A percentile compares a stretch with the other conserved stretches of the same genome.
Evolutionary conservation across 2,113 vertebrate species (phyloP).

Genomic region (Strigops habroptila): DNA sequence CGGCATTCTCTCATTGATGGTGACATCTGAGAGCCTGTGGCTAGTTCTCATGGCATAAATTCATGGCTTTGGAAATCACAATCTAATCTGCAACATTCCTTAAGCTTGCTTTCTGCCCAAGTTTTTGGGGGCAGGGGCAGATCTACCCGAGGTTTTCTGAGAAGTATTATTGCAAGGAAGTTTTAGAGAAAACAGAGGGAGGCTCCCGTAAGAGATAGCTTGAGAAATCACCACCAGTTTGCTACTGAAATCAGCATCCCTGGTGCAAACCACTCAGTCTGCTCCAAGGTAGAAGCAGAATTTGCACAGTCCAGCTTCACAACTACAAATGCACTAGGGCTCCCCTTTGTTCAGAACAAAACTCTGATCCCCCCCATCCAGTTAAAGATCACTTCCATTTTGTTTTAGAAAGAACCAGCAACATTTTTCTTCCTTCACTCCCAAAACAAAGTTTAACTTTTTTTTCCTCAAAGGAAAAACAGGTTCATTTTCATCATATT

Average conservation of each 20-base stretch:
- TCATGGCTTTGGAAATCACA: not conserved
- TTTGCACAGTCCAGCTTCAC: fast-evolving
- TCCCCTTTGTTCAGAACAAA: not conserved
- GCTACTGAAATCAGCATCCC: not conserved
- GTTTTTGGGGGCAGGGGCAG: not conserved
- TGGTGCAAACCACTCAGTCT: fast-evolving
- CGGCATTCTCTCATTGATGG: not conserved
- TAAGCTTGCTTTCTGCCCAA: not conserved
- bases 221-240: not conserved
- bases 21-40: not conserved
- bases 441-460: not conserved
- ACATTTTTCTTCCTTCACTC: not conserved
- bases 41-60: not conserved
- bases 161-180: not conserved
- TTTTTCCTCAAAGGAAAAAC: not conserved
- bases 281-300: not conserved
- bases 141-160: not conserved
- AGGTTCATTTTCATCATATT: not conserved
- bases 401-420: not conserved
- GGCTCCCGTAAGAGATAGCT: fast-evolving
- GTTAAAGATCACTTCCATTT: not conserved
- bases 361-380: fast-evolving
- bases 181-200: not conserved
- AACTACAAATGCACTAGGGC: not conserved
- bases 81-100: not conserved